These are phyloP conservation scores for Sebastes dallii DNA, from an alignment of 2,797 vertebrate genomes.

Conservation along the genomic window DNA sequence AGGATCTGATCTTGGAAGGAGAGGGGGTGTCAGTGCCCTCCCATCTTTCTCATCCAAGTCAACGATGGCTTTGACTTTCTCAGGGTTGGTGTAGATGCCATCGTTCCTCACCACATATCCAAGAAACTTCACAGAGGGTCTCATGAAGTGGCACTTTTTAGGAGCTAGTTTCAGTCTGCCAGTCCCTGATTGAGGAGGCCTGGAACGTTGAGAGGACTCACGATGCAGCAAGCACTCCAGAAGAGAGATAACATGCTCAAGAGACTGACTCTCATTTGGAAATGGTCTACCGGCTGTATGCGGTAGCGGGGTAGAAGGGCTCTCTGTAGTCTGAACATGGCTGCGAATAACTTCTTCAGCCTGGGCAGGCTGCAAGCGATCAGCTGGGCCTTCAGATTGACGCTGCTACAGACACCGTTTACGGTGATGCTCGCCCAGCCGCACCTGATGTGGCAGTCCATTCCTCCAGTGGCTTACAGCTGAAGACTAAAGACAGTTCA, in stretches of 20 bases:
- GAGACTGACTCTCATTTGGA: not conserved
- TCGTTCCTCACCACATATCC: constrained; percentile 3
- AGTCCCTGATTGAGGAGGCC: not conserved
- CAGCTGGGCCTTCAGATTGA: not conserved
- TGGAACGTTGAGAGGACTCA: not conserved
- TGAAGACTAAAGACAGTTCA: constrained; percentile 15
- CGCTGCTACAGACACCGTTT: not conserved
- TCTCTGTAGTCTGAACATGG: not conserved
- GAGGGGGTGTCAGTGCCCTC: not conserved
- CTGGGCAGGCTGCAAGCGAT: not conserved
- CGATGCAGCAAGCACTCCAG: not conserved
- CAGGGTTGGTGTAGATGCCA: constrained; percentile 12
- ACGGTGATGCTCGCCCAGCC: constrained; percentile 5
- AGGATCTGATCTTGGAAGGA: constrained; percentile 4
- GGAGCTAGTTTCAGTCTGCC: constrained; percentile 15
- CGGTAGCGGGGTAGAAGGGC: not conserved
- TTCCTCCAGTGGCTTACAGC: constrained; percentile 19
- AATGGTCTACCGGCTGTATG: not conserved
- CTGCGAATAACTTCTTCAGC: not conserved
- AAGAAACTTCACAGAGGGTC: constrained; percentile 22
- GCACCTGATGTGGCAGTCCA: constrained; percentile 13
- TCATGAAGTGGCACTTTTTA: constrained; percentile 27
- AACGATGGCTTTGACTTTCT: constrained; percentile 24
- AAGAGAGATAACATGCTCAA: not conserved
- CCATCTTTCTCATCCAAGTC: not conserved